Percentiles rank a stretch among this genome's conserved stretches.
Evolutionary conservation across 1,140 invertebrate species (phyloP).

Genomic region (Sycophaga agraensis): DNA sequence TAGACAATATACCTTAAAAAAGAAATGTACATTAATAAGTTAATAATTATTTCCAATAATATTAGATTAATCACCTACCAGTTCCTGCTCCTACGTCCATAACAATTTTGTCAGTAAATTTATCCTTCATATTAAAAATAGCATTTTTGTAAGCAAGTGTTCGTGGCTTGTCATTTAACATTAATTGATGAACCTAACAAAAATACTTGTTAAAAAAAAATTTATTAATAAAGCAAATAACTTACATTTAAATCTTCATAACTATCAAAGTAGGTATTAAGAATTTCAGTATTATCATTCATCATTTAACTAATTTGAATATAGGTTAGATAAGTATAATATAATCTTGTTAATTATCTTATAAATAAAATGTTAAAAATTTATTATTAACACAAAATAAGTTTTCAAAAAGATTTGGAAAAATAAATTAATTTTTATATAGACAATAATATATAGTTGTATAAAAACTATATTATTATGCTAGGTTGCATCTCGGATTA

Average conservation of each 20-base stretch:
- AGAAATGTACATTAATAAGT: neutral
- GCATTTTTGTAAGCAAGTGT: constrained; percentile 90
- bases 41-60: constrained; percentile 12
- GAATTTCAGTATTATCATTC: constrained; percentile 20
- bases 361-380: too few relatives aligned
- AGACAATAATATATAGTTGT: too few relatives aligned
- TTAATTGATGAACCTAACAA: constrained; percentile 72
- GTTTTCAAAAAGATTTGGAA: too few relatives aligned
- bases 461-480: too few relatives aligned
- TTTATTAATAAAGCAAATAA: constrained; percentile 13
- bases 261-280: constrained; percentile 43
- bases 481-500: too few relatives aligned
- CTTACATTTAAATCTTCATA: constrained; percentile 47
- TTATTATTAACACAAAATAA: too few relatives aligned
- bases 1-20: constrained; percentile 81
- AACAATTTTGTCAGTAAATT: constrained; percentile 76
- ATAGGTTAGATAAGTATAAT: too few relatives aligned
- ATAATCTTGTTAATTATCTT: too few relatives aligned
- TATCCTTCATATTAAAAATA: constrained; percentile 74
- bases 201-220: neutral
- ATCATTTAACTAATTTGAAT: too few relatives aligned
- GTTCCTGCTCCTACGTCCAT: constrained; percentile 93
- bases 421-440: too few relatives aligned
- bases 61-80: constrained; percentile 39
- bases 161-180: constrained; percentile 83